Evolutionary conservation across 2,888 invertebrate genomes (phyloP), one percentile per base, ranked within the genome.

Genomic region (Ganaspis brasiliensis): DNA sequence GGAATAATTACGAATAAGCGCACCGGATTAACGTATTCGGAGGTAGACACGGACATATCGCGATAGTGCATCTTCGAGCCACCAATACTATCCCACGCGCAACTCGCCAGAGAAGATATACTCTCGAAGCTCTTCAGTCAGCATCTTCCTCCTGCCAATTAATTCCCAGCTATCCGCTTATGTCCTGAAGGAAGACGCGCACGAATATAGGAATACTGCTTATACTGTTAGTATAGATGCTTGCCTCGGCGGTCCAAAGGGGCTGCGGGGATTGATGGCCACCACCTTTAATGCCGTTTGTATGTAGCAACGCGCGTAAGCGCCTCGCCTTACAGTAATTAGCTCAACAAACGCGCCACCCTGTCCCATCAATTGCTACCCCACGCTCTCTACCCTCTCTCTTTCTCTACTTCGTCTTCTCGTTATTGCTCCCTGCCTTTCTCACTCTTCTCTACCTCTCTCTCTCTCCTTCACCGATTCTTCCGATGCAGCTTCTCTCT

Each of bases 291-390:
- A 91, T 91, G 91, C 91, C 90, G 89, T 91, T 91, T 91, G 90
- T 91, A 89, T 91, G 91, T 91, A 88, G 89, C 90, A 88, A 88
- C 89, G 87, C 87, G 88, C 88, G 89, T 89, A 89, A 91, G 89
- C 90, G 90, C 90, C 90, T 91, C 89, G 89, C 89, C 91, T 89
- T 89, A 88, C 91, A 88, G 91, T 91, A 91, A 91, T 91, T 91
- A 91, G 91, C 91, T 89, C 91, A 89, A 91, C 91, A 91, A 91
- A 91, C 90, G 91, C 89, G 89, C 90, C 87, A 88, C 88, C 88
- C 90, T 89, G 90, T 89, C 90, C 87, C 91, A 91, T 91, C 91
- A 91, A 91, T 91, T 91, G 89, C 90, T 89, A 88, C 89, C 87
- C 89, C 88, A 87, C 88, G 87, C 85, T 84, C 85, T 82, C 83